phyloP scores from a whole-genome alignment of 2,888 invertebrate genomes.

The Hipparchia semele region DNA sequence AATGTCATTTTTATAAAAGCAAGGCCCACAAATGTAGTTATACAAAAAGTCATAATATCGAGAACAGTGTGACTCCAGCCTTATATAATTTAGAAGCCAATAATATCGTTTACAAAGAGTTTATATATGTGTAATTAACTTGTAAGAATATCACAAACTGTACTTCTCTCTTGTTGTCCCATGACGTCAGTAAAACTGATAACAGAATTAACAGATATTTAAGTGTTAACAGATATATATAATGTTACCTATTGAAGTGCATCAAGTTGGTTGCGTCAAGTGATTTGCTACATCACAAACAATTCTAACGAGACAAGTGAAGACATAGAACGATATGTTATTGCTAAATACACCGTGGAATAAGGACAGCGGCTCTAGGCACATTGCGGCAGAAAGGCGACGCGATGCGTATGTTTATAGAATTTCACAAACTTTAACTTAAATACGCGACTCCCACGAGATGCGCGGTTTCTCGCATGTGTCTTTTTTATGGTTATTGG shows the following conservation, averaged over 20 bases:
- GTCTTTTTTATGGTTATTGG: too few relatives aligned
- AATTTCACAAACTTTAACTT: too few relatives aligned
- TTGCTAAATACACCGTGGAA: slow-evolving; percentile 60
- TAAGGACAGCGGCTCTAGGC: slow-evolving; percentile 42
- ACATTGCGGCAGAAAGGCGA: not conserved
- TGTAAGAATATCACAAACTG: slow-evolving; percentile 44
- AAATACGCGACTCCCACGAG: too few relatives aligned
- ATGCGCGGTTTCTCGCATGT: too few relatives aligned
- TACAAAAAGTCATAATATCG: slow-evolving; percentile 52
- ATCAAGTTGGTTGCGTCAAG: slow-evolving; percentile 18
- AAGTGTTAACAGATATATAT: too few relatives aligned
- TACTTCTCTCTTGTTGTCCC: slow-evolving; percentile 45
- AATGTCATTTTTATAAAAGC: slow-evolving; percentile 73
- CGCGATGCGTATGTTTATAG: not conserved
- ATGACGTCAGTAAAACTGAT: slow-evolving; percentile 23
- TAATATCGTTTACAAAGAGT: slow-evolving; percentile 41
- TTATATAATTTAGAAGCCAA: slow-evolving; percentile 44
- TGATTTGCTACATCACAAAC: slow-evolving; percentile 39
- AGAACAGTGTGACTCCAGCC: slow-evolving; percentile 47
- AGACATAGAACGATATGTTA: slow-evolving; percentile 77
- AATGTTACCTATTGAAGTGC: slow-evolving; percentile 5
- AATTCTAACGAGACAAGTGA: slow-evolving; percentile 57
- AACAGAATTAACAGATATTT: not conserved
- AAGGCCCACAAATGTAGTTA: slow-evolving; percentile 69
- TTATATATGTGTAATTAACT: slow-evolving; percentile 35